Conservation (phyloP, 1,140 invertebrate genomes). For the Pteromalus puparum region DNA sequence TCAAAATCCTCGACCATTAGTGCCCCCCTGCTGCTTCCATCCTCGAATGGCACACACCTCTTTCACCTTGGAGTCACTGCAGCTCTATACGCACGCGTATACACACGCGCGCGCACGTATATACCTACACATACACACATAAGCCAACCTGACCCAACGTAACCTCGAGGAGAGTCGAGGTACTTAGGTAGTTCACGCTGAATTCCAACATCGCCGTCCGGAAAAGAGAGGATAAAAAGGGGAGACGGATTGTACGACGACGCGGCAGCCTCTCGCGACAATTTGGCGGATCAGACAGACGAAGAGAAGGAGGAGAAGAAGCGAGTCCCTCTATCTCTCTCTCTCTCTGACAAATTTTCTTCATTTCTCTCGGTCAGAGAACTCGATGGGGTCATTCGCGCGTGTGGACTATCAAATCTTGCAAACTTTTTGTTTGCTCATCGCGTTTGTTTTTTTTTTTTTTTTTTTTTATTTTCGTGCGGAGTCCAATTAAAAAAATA, state of each 20-base stretch:
- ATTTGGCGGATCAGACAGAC: conserved; percentile 48
- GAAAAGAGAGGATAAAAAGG: conserved; percentile 11
- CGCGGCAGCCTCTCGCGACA: conserved; percentile 48
- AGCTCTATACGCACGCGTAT: background rate
- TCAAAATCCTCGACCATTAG: conserved; percentile 66
- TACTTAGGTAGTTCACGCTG: conserved; percentile 19
- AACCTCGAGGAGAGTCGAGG: background rate
- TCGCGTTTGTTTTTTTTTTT: background rate
- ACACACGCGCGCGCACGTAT: background rate
- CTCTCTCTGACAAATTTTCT: background rate
- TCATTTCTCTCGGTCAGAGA: background rate
- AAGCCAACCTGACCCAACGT: background rate
- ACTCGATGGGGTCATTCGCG: background rate
- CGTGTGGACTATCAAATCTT: background rate
- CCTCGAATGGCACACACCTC: conserved; percentile 35
- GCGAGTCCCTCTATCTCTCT: too few species aligned
- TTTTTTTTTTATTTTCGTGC: background rate
- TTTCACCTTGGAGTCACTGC: background rate
- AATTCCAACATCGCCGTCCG: conserved; percentile 10
- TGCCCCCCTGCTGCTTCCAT: conserved; percentile 11
- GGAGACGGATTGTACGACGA: conserved; percentile 23
- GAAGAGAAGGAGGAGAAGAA: background rate
- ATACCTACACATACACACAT: background rate
- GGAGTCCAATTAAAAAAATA: background rate
- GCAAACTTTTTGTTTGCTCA: background rate